phyloP scores from a whole-genome alignment of 2,888 invertebrate species.

The Limnephilus auricula region DNA sequence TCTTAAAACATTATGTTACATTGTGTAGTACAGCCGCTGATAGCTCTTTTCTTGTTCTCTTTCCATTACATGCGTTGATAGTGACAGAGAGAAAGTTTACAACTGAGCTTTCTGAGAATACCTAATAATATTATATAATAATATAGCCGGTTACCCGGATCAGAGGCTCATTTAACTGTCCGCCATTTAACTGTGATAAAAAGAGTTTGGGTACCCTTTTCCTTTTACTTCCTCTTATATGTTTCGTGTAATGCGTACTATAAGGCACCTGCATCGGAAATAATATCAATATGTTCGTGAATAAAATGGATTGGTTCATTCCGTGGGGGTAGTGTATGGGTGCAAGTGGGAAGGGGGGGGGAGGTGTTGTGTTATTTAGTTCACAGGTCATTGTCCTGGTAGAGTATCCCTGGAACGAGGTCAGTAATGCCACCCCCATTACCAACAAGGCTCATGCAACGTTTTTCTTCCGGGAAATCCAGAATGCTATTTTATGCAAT shows the following conservation, averaged over 20 bases:
- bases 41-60: background rate
- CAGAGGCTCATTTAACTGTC: no score
- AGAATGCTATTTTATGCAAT: background rate
- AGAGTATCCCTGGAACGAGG: background rate
- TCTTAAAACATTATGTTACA: no score
- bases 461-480: background rate
- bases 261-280: background rate
- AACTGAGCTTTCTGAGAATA: no score
- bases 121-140: no score
- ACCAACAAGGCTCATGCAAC: background rate
- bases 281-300: background rate
- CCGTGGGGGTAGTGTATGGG: background rate
- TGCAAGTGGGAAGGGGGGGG: no score
- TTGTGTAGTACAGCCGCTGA: no score
- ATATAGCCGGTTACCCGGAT: no score
- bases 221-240: no score
- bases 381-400: background rate
- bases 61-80: background rate
- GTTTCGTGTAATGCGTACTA: background rate
- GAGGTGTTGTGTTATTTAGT: background rate
- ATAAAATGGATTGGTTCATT: conserved; percentile 2
- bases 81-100: background rate
- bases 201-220: no score
- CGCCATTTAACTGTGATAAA: no score
- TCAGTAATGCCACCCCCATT: background rate